Evolutionary conservation across 2,797 vertebrate species (phyloP), one percentile per base, ranked within the genome.

Genomic region (Melanotaenia pygmaea): DNA sequence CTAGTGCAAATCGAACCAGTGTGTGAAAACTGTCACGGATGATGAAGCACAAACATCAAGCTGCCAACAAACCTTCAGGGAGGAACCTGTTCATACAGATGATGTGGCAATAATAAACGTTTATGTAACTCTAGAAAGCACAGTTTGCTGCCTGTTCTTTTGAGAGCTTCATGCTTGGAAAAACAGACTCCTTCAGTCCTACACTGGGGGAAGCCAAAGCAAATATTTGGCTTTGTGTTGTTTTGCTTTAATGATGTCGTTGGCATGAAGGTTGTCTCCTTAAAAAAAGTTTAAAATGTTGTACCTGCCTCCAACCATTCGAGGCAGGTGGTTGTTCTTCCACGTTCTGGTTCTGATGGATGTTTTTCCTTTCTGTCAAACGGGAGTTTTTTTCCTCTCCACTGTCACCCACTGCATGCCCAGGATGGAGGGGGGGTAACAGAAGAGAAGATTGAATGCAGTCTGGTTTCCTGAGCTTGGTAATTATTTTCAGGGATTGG

Each of bases 11-110:
- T 54, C 61, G n/a, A 12, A 45, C 16, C 35, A 22, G 47, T 11
- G 45, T 50, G 38, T 68, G 50, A 57, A 65, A 69, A 58, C 47
- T 51, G 74, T 73, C 79, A 66, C 34, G 5, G 56, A 4, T 68
- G 60, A 69, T 62, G 69, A 72, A 57, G 59, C 72, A 59, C 59
- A n/a, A 60, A 76, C 68, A 37, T 58, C 5, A 62, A 72, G 79
- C 73, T 62, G 73, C 64, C 72, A 64, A 54, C 40, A 38, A 56
- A 54, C 11, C 65, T 60, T 58, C 22, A 43, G 64, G 56, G 60
- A 34, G 20, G 60, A 69, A 69, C n/a, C 51, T 51, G 32, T n/a
- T 75, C 64, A 16, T 0, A 35, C 56, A 22, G 14, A 70, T 67
- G 70, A 59, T 40, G 65, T 53, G 61, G 59, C 70, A 6, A 38